Percentiles rank a stretch among this genome's conserved stretches.
phyloP scores from a whole-genome alignment of 1,140 invertebrate genomes.

The Drosophila eugracilis region DNA sequence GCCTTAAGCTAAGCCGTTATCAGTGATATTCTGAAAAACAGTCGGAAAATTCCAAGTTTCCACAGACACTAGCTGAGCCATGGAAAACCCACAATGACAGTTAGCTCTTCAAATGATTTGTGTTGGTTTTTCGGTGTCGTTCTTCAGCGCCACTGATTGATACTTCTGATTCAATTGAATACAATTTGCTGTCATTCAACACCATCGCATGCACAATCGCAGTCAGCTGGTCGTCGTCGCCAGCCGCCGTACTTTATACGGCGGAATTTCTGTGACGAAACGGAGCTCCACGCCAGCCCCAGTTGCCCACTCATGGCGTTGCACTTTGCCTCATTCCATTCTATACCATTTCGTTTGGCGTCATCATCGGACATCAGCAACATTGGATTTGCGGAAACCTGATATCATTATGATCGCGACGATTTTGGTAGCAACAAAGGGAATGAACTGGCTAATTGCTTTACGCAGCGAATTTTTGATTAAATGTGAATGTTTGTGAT shows the following conservation, averaged over 20 bases:
- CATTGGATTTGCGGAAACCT: constrained; percentile 24
- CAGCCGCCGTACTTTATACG: constrained; percentile 50
- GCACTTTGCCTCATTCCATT: constrained; percentile 57
- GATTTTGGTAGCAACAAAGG: constrained; percentile 16
- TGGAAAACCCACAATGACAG: constrained; percentile 18
- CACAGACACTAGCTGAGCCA: constrained; percentile 2
- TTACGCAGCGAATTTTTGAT: constrained; percentile 1
- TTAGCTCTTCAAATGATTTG: constrained; percentile 12
- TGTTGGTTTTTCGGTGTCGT: constrained; percentile 28
- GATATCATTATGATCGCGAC: constrained; percentile 15
- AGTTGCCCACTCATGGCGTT: constrained; percentile 57
- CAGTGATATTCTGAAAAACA: constrained; percentile 1
- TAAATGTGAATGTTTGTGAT: constrained; percentile 10
- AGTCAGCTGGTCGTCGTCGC: constrained; percentile 25
- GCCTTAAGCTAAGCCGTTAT: constrained; percentile 56
- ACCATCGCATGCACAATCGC: constrained; percentile 59
- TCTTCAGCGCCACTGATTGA: constrained; percentile 34
- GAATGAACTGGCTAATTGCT: not conserved
- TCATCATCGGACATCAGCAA: constrained; percentile 33
- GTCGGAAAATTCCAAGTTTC: constrained; percentile 22
- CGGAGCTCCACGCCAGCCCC: constrained; percentile 22
- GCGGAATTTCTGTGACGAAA: constrained; percentile 81
- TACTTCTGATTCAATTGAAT: constrained; percentile 58
- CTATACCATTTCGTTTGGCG: constrained; percentile 38
- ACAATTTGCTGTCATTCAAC: constrained; percentile 62